phyloP scores from a whole-genome alignment of 2,888 invertebrate genomes.

The Dioctria rufipes region DNA sequence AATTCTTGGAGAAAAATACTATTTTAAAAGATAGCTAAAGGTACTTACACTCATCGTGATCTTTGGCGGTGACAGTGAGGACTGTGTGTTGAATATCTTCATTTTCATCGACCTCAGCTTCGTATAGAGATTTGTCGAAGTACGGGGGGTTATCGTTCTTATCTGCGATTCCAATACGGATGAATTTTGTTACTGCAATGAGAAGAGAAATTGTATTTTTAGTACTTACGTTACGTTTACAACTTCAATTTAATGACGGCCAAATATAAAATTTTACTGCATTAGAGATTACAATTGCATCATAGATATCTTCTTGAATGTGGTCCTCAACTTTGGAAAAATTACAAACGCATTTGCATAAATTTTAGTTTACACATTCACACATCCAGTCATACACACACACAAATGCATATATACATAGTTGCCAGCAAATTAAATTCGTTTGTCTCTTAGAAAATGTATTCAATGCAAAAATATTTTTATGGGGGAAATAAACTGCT shows the following conservation, averaged over 20 bases:
- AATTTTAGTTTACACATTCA: too few relatives aligned
- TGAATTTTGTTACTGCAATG: constrained; percentile 96
- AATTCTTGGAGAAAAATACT: not conserved
- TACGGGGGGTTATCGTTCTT: constrained; percentile 99
- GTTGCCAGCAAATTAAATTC: too few relatives aligned
- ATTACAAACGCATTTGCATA: too few relatives aligned
- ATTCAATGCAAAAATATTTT: too few relatives aligned
- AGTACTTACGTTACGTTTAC: constrained; percentile 8
- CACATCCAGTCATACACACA: too few relatives aligned
- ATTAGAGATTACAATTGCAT: not conserved
- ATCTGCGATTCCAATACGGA: constrained; percentile 98
- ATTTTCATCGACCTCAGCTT: constrained; percentile 98
- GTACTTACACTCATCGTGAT: constrained; percentile 98
- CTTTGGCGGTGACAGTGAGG: constrained; percentile 98
- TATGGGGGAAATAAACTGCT: too few relatives aligned
- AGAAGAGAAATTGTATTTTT: constrained; percentile 23
- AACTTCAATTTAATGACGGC: constrained; percentile 21
- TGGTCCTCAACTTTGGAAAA: too few relatives aligned
- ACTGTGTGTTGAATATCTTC: constrained; percentile 97
- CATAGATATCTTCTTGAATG: not conserved
- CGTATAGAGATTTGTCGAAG: constrained; percentile 96
- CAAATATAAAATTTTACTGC: constrained; percentile 44
- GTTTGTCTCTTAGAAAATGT: too few relatives aligned
- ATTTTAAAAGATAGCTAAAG: not conserved
- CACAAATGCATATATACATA: too few relatives aligned